Percentiles rank a stretch among this genome's conserved stretches.
Evolutionary conservation across 2,888 invertebrate genomes (phyloP).

Genomic region (Tetropium fuscum): DNA sequence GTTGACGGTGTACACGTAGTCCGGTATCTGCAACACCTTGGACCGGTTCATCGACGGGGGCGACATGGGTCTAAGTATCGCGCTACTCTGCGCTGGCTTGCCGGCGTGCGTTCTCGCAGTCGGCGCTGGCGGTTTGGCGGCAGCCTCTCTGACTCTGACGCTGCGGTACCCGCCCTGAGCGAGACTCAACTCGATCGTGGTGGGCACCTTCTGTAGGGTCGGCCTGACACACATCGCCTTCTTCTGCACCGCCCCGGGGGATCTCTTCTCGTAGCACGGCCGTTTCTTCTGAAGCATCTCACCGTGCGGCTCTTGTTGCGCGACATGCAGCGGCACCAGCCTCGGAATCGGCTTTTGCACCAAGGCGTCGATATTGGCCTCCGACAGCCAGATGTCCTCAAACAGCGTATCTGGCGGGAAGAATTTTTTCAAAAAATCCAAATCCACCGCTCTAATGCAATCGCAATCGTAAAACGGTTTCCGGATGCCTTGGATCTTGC

Average conservation of each 20-base stretch:
- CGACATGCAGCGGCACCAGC: not conserved
- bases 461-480: slow-evolving; percentile 18
- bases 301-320: too few relatives aligned
- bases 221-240: not conserved
- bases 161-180: not conserved
- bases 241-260: not conserved
- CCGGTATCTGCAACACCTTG: slow-evolving; percentile 6
- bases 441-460: slow-evolving; percentile 12
- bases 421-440: slow-evolving; percentile 27
- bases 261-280: not conserved
- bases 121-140: not conserved
- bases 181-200: not conserved
- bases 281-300: not conserved
- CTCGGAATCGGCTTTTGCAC: slow-evolving; percentile 4
- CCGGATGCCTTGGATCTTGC: slow-evolving; percentile 34
- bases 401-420: slow-evolving; percentile 30
- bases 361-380: slow-evolving; percentile 1
- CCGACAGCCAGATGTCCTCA: slow-evolving; percentile 19
- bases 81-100: not conserved
- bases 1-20: not conserved
- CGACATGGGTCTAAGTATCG: not conserved
- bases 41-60: not conserved
- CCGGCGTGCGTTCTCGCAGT: not conserved
- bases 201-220: not conserved
- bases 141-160: too few relatives aligned